Conservation (phyloP, 2,797 vertebrate genomes). For the Florisuga fusca region DNA sequence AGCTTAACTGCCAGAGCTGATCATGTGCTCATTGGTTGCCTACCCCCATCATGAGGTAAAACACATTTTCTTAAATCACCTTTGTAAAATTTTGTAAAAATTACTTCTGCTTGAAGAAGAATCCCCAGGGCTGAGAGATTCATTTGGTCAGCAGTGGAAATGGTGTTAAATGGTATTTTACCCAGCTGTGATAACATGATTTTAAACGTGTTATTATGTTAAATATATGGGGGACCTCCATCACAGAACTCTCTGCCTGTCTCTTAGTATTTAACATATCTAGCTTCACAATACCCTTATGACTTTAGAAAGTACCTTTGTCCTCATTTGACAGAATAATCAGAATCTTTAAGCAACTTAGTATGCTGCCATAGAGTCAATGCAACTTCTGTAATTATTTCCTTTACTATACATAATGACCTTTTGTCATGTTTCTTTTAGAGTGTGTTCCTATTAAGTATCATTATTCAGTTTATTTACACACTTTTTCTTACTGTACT, state of each 20-base stretch:
- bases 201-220: not conserved
- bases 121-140: not conserved
- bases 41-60: not conserved
- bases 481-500: not conserved
- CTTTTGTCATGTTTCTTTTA: not conserved
- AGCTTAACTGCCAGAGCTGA: slow-evolving; percentile 20
- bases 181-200: not conserved
- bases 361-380: not conserved
- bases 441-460: not conserved
- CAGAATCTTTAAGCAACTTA: not conserved
- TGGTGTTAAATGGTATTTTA: not conserved
- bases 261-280: not conserved
- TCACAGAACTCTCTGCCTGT: not conserved
- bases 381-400: not conserved
- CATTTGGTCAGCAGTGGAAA: not conserved
- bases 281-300: not conserved
- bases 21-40: not conserved
- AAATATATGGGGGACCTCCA: not conserved
- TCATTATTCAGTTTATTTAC: not conserved
- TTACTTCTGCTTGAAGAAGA: not conserved
- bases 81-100: not conserved
- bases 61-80: not conserved
- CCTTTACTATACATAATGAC: not conserved
- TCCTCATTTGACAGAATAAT: not conserved
- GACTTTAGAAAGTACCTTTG: not conserved